phyloP scores from a whole-genome alignment of 2,888 invertebrate species.

The Diogma glabrata region DNA sequence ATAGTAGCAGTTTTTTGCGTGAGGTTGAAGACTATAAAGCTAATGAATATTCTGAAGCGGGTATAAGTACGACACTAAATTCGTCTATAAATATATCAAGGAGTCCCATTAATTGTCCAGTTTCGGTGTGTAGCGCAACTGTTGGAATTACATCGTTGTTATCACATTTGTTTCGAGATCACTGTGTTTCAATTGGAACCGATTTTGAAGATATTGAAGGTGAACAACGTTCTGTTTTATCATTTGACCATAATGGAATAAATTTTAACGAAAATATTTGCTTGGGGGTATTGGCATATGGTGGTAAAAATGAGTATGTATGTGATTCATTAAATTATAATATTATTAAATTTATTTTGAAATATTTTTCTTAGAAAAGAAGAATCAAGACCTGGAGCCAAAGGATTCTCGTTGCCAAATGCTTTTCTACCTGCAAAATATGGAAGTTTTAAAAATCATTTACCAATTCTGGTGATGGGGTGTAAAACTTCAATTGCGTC shows the following conservation, averaged over 20 bases:
- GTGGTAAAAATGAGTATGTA: conserved; percentile 20
- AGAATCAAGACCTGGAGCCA: conserved; percentile 20
- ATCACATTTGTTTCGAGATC: conserved; percentile 26
- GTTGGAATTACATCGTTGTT: conserved; percentile 25
- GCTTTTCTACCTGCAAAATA: conserved; percentile 24
- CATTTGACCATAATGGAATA: conserved; percentile 22
- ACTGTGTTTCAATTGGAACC: conserved; percentile 13
- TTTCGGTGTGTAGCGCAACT: conserved; percentile 22
- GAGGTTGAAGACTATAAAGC: no score
- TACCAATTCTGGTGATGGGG: conserved; percentile 26
- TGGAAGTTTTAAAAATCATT: conserved; percentile 22
- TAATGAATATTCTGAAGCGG: not conserved
- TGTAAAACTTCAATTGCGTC: conserved; percentile 20
- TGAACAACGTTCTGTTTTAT: conserved; percentile 20
- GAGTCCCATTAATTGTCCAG: conserved; percentile 25
- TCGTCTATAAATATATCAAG: conserved; percentile 6
- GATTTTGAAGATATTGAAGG: conserved; percentile 22
- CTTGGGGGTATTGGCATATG: conserved; percentile 25
- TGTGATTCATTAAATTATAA: no score
- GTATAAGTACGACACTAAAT: no score
- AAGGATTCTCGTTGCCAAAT: conserved; percentile 25
- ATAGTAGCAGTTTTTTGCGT: no score
- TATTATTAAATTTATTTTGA: no score
- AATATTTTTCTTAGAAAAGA: not conserved
- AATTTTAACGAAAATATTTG: conserved; percentile 23